Percentiles rank a stretch among this genome's conserved stretches.
Evolutionary conservation across 2,113 vertebrate species (phyloP).

Genomic region (Haliaeetus leucogaster): DNA sequence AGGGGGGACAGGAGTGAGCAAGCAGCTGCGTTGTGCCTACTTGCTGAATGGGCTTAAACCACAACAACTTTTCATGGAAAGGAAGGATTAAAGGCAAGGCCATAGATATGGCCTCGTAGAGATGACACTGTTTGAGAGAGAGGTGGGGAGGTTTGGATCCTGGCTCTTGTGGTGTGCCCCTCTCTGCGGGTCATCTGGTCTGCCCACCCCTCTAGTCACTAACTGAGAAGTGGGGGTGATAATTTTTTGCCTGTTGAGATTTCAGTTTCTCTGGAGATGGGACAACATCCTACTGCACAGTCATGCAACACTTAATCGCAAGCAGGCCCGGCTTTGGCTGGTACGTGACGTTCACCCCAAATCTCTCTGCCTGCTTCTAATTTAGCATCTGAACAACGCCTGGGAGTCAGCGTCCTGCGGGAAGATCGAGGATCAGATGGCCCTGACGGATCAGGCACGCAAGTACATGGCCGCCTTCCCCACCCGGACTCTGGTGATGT

Average conservation of each 20-base stretch:
- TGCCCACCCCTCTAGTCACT: fast-evolving
- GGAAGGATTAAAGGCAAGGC: not conserved
- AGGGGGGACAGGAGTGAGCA: no score
- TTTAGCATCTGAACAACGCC: constrained; percentile 77
- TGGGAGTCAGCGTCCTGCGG: constrained; percentile 91
- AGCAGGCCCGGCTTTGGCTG: fast-evolving
- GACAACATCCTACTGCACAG: not conserved
- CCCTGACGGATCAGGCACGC: constrained; percentile 82
- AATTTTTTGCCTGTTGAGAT: not conserved
- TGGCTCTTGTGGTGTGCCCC: not conserved
- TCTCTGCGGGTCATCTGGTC: not conserved
- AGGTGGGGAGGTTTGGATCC: not conserved
- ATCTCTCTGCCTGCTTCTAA: not conserved
- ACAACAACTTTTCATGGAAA: not conserved
- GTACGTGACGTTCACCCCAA: not conserved
- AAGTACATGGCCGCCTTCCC: constrained; percentile 90
- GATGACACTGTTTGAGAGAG: not conserved
- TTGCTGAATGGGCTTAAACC: no score
- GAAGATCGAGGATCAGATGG: constrained; percentile 87
- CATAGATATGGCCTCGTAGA: fast-evolving
- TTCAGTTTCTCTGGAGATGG: not conserved
- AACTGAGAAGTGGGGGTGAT: not conserved
- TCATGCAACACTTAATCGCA: not conserved
- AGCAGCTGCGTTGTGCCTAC: no score
- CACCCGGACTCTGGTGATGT: constrained; percentile 93